Evolutionary conservation across 2,113 vertebrate species (phyloP).

Genomic region (Pseudopipra pipra): DNA sequence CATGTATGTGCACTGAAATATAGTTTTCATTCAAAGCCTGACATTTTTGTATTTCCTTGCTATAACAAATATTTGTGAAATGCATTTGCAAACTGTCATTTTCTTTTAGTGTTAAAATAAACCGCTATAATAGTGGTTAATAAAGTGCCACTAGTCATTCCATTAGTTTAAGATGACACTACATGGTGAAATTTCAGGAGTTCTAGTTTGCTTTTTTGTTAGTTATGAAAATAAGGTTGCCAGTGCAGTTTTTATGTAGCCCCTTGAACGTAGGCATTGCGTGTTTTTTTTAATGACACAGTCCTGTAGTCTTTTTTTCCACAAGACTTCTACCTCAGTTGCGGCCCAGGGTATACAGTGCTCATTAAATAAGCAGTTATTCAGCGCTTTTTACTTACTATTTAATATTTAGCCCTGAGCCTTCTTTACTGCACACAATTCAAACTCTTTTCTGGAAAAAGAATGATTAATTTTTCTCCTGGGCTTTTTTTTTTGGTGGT

Average conservation of each 20-base stretch:
- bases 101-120: neutral
- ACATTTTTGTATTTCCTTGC: neutral
- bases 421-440: neutral
- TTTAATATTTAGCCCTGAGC: neutral
- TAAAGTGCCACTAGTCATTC: neutral
- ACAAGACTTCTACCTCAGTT: neutral
- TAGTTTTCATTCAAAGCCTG: neutral
- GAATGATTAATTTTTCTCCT: neutral
- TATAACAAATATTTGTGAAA: neutral
- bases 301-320: neutral
- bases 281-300: neutral
- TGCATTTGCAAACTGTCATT: neutral
- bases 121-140: neutral
- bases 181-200: neutral
- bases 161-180: neutral
- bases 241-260: neutral
- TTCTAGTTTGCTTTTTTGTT: neutral
- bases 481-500: neutral
- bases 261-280: neutral
- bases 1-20: neutral
- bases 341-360: neutral
- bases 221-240: neutral
- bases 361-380: neutral
- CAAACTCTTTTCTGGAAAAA: neutral
- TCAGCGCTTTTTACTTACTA: neutral